These are phyloP conservation scores for Xerus rutilus DNA, from an alignment of 2,797 vertebrate genomes.

Conservation along the genomic window DNA sequence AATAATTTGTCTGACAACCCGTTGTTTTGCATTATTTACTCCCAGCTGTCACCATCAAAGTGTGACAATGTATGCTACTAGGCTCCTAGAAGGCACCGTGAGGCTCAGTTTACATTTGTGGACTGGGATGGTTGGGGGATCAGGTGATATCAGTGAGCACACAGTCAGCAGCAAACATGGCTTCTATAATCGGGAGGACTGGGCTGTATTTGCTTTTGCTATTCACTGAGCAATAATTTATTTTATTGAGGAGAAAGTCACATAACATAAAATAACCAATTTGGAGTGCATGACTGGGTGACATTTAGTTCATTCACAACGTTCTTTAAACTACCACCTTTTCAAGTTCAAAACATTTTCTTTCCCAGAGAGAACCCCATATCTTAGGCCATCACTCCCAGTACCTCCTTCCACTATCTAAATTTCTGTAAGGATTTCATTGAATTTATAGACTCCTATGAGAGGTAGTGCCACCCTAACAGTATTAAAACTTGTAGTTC, in stretches of 20 bases:
- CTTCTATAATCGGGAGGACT: background rate
- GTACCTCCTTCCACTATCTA: background rate
- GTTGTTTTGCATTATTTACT: background rate
- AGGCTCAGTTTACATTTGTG: background rate
- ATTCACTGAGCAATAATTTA: background rate
- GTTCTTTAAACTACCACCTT: background rate
- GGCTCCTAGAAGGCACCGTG: background rate
- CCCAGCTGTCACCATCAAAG: background rate
- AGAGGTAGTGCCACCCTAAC: background rate
- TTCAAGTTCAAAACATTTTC: no score
- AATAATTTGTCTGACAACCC: no score
- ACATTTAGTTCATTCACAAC: background rate
- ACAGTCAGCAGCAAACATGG: no score
- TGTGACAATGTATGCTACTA: background rate
- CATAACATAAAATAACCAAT: background rate
- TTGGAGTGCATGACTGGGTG: background rate
- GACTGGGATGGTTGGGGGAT: no score
- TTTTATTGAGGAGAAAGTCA: background rate
- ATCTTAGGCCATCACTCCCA: no score
- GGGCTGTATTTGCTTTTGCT: background rate
- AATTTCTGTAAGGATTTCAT: background rate
- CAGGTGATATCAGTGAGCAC: background rate
- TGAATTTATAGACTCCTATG: background rate
- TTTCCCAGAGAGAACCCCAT: background rate
- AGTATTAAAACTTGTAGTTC: background rate